These are phyloP conservation scores for Lithophane ornitopus DNA, from an alignment of 2,888 invertebrate genomes.

Conservation along the genomic window DNA sequence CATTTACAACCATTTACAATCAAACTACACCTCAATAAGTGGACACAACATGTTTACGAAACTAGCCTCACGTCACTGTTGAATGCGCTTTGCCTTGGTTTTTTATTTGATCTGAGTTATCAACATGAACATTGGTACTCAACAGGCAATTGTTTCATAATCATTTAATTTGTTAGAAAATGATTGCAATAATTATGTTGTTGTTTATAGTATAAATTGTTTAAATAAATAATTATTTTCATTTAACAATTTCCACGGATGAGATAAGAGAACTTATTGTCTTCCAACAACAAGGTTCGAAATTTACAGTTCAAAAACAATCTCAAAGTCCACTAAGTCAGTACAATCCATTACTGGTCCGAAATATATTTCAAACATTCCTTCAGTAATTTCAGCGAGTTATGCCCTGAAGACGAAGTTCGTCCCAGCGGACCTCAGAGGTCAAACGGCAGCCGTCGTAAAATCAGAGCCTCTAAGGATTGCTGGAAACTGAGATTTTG, in stretches of 20 bases:
- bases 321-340: conserved; percentile 35
- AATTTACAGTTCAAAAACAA: conserved; percentile 27
- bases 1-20: too few species aligned
- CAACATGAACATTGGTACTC: too few species aligned
- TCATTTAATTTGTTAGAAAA: too few species aligned
- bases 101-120: too few species aligned
- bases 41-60: too few species aligned
- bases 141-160: too few species aligned
- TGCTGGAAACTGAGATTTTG: neutral
- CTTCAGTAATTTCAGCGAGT: conserved; percentile 19
- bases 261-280: neutral
- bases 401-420: conserved; percentile 25
- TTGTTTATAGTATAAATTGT: too few species aligned
- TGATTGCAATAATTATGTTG: too few species aligned
- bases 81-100: too few species aligned
- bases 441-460: conserved; percentile 33
- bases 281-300: neutral
- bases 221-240: neutral
- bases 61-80: too few species aligned
- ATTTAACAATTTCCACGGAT: neutral
- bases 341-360: conserved; percentile 24
- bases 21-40: too few species aligned
- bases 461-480: conserved; percentile 21
- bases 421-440: conserved; percentile 16
- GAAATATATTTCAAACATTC: conserved; percentile 46